phyloP scores from a whole-genome alignment of 2,797 vertebrate species.

The Onychomys arenicola region DNA sequence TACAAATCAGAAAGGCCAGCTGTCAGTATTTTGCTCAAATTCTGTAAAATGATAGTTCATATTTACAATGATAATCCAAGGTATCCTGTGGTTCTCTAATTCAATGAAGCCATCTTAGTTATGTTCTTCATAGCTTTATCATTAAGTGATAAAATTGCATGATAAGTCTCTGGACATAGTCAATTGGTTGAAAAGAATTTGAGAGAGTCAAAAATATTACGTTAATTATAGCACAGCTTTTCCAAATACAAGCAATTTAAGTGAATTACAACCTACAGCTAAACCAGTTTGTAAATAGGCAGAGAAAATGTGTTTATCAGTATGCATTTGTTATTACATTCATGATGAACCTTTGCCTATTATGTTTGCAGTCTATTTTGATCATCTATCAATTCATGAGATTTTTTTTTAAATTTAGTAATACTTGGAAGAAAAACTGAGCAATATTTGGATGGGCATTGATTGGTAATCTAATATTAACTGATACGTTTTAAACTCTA shows the following conservation, averaged over 20 bases:
- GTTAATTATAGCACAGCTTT: constrained; percentile 37
- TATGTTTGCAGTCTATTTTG: neutral
- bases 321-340: constrained; percentile 3
- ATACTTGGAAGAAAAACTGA: constrained; percentile 15
- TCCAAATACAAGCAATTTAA: constrained; percentile 62
- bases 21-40: constrained; percentile 22
- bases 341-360: neutral
- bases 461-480: neutral
- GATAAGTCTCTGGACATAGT: constrained; percentile 42
- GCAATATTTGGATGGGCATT: neutral
- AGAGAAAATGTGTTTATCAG: constrained; percentile 33
- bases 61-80: constrained; percentile 27
- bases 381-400: neutral
- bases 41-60: constrained; percentile 37
- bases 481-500: neutral
- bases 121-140: constrained; percentile 42
- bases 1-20: constrained; percentile 9
- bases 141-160: constrained; percentile 61
- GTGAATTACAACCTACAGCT: constrained; percentile 19
- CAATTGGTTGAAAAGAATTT: constrained; percentile 64
- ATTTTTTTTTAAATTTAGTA: constrained; percentile 53
- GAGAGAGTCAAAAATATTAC: constrained; percentile 51
- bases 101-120: constrained; percentile 42
- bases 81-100: constrained; percentile 1
- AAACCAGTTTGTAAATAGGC: constrained; percentile 11